A percentile compares a stretch with the other conserved stretches of the same genome.
Conservation (phyloP, 2,888 invertebrate species). For the Leptopilina syphax region DNA sequence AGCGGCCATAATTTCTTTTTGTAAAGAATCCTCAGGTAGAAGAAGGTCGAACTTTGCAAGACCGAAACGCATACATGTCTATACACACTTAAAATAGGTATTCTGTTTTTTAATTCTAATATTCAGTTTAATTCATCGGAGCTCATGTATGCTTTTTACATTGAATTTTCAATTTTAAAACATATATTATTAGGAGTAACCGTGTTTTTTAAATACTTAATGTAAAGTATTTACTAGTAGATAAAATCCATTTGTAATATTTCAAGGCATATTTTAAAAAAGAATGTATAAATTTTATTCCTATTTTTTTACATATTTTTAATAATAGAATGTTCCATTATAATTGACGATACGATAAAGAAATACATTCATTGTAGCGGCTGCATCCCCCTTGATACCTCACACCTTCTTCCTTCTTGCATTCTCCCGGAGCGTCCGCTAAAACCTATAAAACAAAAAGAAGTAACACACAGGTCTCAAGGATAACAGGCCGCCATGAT, state of each 20-base stretch:
- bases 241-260: too few relatives aligned
- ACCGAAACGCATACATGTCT: slow-evolving; percentile 3
- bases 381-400: slow-evolving; percentile 39
- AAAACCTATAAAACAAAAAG: slow-evolving; percentile 68
- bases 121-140: neutral
- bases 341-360: too few relatives aligned
- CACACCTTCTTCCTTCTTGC: slow-evolving; percentile 49
- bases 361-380: neutral
- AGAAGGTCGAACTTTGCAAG: slow-evolving; percentile 49
- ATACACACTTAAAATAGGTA: slow-evolving; percentile 22
- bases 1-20: slow-evolving; percentile 58
- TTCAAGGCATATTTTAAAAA: too few relatives aligned
- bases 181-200: too few relatives aligned
- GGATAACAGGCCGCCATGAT: slow-evolving; percentile 75
- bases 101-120: slow-evolving; percentile 15
- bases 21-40: slow-evolving; percentile 56
- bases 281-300: too few relatives aligned
- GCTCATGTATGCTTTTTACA: neutral
- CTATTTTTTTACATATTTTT: too few relatives aligned
- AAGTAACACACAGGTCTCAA: slow-evolving; percentile 72
- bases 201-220: too few relatives aligned
- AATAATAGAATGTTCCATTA: too few relatives aligned
- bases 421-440: slow-evolving; percentile 64
- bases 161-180: neutral
- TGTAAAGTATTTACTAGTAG: too few relatives aligned